These are phyloP conservation scores for Plectropomus leopardus DNA, from an alignment of 2,113 vertebrate species.

Conservation along the genomic window DNA sequence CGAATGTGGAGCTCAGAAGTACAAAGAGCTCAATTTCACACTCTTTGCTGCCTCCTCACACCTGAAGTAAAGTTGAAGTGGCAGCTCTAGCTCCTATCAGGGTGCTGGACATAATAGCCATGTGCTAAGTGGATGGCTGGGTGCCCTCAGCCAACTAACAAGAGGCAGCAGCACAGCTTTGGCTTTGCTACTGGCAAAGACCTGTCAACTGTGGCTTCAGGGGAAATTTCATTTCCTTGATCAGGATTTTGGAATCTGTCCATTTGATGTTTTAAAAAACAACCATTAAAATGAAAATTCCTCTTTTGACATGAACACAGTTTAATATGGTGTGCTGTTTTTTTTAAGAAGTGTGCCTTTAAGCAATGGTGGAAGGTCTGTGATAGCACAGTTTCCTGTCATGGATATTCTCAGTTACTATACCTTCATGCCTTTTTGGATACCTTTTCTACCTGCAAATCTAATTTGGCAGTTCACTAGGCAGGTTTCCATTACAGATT, in stretches of 20 bases:
- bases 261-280: conserved; percentile 15
- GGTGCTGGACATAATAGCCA: conserved; percentile 42
- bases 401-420: conserved; percentile 49
- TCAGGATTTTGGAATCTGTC: conserved; percentile 16
- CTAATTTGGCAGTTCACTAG: conserved; percentile 34
- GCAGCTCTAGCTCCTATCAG: conserved; percentile 46
- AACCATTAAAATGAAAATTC: background rate
- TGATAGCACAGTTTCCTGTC: conserved; percentile 41
- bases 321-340: conserved; percentile 8
- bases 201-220: conserved; percentile 15
- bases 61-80: conserved; percentile 37
- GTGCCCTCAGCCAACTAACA: conserved; percentile 37
- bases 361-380: background rate
- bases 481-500: no score
- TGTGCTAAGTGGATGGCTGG: conserved; percentile 46
- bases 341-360: background rate
- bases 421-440: conserved; percentile 46
- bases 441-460: conserved; percentile 12
- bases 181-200: conserved; percentile 35
- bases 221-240: conserved; percentile 17
- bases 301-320: background rate
- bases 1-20: conserved; percentile 8
- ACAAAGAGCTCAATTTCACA: conserved; percentile 12
- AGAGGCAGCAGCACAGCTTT: conserved; percentile 24
- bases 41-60: conserved; percentile 30